Percentiles rank a stretch among this genome's conserved stretches.
phyloP scores from a whole-genome alignment of 2,888 invertebrate genomes.

The Amblyjoppa fuscipennis region DNA sequence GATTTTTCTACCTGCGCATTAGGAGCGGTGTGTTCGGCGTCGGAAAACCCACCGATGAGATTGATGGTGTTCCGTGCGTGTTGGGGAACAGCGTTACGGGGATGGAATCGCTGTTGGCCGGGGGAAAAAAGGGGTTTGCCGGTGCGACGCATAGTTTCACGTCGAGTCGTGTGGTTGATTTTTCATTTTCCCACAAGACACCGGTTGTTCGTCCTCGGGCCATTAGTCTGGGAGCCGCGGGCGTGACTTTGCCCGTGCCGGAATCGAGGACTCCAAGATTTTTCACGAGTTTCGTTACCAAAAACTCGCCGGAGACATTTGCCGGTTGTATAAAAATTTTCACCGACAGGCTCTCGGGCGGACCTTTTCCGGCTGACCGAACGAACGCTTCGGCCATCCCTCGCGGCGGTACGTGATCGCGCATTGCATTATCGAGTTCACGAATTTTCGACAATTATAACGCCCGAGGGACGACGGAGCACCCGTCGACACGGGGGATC shows the following conservation, averaged over 20 bases:
- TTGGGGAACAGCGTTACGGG: conserved; percentile 19
- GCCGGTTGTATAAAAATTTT: conserved; percentile 30
- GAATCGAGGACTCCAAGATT: not conserved
- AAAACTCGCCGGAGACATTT: conserved; percentile 3
- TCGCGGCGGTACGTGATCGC: conserved; percentile 75
- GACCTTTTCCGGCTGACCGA: conserved; percentile 31
- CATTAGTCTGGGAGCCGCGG: not conserved
- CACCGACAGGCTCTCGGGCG: conserved; percentile 24
- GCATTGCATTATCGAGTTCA: conserved; percentile 74
- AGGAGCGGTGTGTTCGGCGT: not conserved
- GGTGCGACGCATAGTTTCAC: conserved; percentile 63
- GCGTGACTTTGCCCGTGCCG: conserved; percentile 42
- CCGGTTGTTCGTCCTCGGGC: conserved; percentile 17
- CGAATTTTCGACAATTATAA: conserved; percentile 75
- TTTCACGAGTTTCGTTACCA: conserved; percentile 21
- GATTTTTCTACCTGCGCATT: conserved; percentile 56
- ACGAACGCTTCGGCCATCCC: conserved; percentile 16
- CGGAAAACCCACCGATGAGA: conserved; percentile 26
- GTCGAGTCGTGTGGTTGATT: conserved; percentile 53
- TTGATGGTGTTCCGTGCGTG: conserved; percentile 49
- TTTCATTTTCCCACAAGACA: conserved; percentile 69
- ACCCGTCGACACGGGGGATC: conserved; percentile 38
- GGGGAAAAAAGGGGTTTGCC: conserved; percentile 28
- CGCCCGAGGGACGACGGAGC: conserved; percentile 22
- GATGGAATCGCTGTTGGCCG: not conserved